Percentiles rank a stretch among this genome's conserved stretches.
These are phyloP conservation scores for Perdita meconis DNA, from an alignment of 2,888 invertebrate genomes.

Conservation along the genomic window DNA sequence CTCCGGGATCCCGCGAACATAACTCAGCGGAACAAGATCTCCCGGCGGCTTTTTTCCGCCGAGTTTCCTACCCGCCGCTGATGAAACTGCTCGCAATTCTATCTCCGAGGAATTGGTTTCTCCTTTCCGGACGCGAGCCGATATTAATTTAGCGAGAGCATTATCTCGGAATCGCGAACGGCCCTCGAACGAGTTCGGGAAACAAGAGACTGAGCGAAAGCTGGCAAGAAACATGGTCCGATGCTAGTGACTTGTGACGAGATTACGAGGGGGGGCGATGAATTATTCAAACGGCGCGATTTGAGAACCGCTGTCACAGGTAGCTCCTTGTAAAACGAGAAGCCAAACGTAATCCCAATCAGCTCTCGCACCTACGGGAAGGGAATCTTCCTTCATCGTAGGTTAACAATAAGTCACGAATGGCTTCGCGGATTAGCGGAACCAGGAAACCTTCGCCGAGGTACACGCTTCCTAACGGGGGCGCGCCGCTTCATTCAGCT, in stretches of 20 bases:
- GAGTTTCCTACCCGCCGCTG: background rate
- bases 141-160: background rate
- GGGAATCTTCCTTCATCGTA: constrained; percentile 51
- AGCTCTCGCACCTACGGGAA: constrained; percentile 50
- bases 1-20: constrained; percentile 22
- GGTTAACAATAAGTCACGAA: constrained; percentile 51
- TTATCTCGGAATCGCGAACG: background rate
- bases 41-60: background rate
- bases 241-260: background rate
- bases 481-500: constrained; percentile 22
- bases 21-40: constrained; percentile 17
- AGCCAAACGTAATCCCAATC: constrained; percentile 66
- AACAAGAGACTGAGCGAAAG: background rate
- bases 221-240: too few species aligned
- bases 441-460: constrained; percentile 39
- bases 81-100: background rate
- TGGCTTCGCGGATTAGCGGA: constrained; percentile 56
- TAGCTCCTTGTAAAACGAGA: constrained; percentile 57
- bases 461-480: constrained; percentile 26
- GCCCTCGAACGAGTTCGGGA: background rate
- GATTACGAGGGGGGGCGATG: constrained; percentile 28
- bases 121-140: background rate
- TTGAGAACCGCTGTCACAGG: constrained; percentile 52
- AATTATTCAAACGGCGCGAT: constrained; percentile 39
- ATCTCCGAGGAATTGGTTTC: background rate